Base-by-base conservation (phyloP, 2,888 invertebrate species). In the Rhopalosiphum nymphaeae region DNA sequence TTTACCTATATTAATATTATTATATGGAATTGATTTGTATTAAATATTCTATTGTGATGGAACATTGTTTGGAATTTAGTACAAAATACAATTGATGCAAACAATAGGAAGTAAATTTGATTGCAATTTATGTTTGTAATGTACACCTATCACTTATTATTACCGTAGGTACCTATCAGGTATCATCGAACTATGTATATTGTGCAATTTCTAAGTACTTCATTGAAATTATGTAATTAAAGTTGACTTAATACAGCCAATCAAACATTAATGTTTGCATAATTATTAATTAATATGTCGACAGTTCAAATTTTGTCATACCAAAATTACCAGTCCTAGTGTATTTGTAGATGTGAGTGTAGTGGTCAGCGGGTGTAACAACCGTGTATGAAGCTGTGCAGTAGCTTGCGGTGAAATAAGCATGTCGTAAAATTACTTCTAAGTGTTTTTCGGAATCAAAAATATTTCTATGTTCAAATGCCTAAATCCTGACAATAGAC, bases 1-100 rank as follows among this genome's bases (percentile, higher is more conserved):
- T 21, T 53, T 53, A 53, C 21, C 44, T 86, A 49, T 86, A 86
- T 29, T 86, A n/a, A 86, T 44, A 85, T 89, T 61, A 90, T 90
- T 90, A 9, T 1, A 49, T 46, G 46, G n/a, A 36, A 46, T 67
- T 44, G 21, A 44, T 29, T 46, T 25, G 46, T 21, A 46, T 67
- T n/a, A 36, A 67, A 90, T 90, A 67, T 67, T 67, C 57, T 21
- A 25, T 67, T 46, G 10, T n/a, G 36, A 21, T 36, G 9, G 36
- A 61, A n/a, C 49, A 67, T 90, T 67, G 46, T 90, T 67, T 29
- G 11, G 36, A 90, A 46, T 29, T 61, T 13, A 29, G 89, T 42
- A 57, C n/a, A 89, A 42, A 89, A 89, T 89, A 89, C 42, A 25
- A 36, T 26, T 21, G 5, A 57, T 42, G 13, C 36, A 42, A 36